phyloP scores from a whole-genome alignment of 2,888 invertebrate species.

The Melieria omissa region DNA sequence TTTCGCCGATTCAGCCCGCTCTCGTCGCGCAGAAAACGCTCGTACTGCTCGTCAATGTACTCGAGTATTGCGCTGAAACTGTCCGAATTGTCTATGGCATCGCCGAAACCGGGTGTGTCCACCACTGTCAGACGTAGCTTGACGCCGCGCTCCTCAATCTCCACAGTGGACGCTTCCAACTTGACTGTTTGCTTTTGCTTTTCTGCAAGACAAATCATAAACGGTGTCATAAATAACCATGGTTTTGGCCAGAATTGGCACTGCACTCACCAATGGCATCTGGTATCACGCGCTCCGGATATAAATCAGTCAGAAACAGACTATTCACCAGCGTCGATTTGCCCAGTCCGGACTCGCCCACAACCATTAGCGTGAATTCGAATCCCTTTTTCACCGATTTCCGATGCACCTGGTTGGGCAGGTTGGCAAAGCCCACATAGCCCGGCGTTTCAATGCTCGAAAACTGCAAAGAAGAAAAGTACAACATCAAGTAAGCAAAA shows the following conservation, averaged over 20 bases:
- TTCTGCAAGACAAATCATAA: constrained; percentile 69
- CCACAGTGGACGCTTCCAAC: constrained; percentile 95
- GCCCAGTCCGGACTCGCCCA: constrained; percentile 90
- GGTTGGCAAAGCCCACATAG: constrained; percentile 82
- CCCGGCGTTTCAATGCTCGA: constrained; percentile 86
- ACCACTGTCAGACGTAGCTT: constrained; percentile 93
- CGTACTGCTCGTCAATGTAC: constrained; percentile 98
- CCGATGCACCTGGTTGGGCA: constrained; percentile 96
- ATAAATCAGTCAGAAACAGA: constrained; percentile 92
- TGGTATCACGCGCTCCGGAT: constrained; percentile 90
- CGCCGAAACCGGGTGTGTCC: constrained; percentile 96
- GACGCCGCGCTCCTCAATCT: constrained; percentile 95
- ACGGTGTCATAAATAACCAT: not conserved
- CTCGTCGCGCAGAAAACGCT: constrained; percentile 89
- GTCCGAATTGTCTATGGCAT: constrained; percentile 93
- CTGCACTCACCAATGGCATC: constrained; percentile 80
- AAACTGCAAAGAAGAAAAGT: constrained; percentile 71
- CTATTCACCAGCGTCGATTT: constrained; percentile 97
- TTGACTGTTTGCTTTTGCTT: constrained; percentile 93
- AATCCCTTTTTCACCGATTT: constrained; percentile 98
- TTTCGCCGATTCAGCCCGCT: constrained; percentile 95
- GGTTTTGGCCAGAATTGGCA: constrained; percentile 34
- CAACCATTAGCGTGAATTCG: constrained; percentile 97
- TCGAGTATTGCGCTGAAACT: constrained; percentile 92
- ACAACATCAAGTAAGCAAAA: constrained; percentile 1